phyloP scores from a whole-genome alignment of 2,797 vertebrate species.

The Sebastolobus altivelis region DNA sequence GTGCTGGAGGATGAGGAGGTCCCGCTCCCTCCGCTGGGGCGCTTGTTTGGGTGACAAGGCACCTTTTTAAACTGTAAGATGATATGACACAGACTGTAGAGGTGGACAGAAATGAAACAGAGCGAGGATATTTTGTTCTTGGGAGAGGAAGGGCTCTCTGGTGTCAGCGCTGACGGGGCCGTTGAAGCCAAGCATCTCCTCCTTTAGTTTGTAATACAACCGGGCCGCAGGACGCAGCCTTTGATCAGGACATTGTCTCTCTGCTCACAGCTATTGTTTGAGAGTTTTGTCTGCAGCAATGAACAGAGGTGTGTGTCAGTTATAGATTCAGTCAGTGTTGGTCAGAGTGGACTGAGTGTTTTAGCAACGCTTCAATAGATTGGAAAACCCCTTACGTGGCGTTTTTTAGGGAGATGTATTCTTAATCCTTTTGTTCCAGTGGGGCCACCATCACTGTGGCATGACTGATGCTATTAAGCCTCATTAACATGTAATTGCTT shows the following conservation, averaged over 20 bases:
- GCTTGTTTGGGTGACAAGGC: constrained; percentile 35
- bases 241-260: constrained; percentile 66
- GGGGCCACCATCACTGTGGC: not conserved
- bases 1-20: constrained; percentile 16
- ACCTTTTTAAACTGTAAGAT: constrained; percentile 32
- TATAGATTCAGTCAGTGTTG: constrained; percentile 28
- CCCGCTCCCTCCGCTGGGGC: not conserved
- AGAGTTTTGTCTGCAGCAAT: constrained; percentile 49
- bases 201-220: constrained; percentile 52
- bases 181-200: constrained; percentile 14
- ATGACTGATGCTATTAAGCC: constrained; percentile 22
- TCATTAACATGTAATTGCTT: constrained; percentile 29
- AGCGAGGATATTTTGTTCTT: constrained; percentile 16
- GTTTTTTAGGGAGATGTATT: not conserved
- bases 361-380: not conserved
- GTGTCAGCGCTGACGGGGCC: constrained; percentile 39
- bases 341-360: constrained; percentile 9
- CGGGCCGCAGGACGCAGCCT: constrained; percentile 57
- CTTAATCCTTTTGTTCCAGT: constrained; percentile 9
- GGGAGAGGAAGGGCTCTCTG: constrained; percentile 24
- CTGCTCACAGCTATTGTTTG: constrained; percentile 50
- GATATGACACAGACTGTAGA: constrained; percentile 12
- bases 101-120: constrained; percentile 32
- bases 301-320: constrained; percentile 45
- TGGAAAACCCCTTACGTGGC: not conserved